A percentile compares a stretch with the other conserved stretches of the same genome.
Conservation (phyloP, 1,140 invertebrate species). For the Tachypleus tridentatus region DNA sequence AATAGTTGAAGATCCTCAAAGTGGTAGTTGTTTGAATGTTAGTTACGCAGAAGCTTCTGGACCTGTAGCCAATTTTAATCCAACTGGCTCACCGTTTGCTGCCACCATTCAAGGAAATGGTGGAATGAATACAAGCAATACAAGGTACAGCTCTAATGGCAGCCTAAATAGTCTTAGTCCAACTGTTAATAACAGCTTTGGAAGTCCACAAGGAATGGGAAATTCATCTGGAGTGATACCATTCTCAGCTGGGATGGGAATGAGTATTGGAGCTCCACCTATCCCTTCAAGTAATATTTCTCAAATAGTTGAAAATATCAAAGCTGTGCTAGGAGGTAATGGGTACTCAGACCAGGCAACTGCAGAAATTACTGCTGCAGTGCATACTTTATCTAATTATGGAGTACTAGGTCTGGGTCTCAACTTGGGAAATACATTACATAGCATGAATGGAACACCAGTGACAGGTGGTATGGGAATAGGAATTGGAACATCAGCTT, state of each 20-base stretch:
- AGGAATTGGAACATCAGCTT: slow-evolving; percentile 26
- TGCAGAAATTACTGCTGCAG: slow-evolving; percentile 77
- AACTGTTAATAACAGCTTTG: slow-evolving; percentile 25
- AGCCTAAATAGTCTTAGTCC: slow-evolving; percentile 28
- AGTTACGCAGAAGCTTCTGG: slow-evolving; percentile 91
- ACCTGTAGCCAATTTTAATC: slow-evolving; percentile 91
- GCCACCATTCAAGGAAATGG: slow-evolving; percentile 32
- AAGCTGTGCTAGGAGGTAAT: slow-evolving; percentile 62
- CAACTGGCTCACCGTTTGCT: slow-evolving; percentile 89
- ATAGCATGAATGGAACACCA: slow-evolving; percentile 19
- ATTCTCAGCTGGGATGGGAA: slow-evolving; percentile 19
- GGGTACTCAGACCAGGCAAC: slow-evolving; percentile 80
- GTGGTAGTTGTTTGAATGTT: slow-evolving; percentile 87
- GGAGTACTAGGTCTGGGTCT: slow-evolving; percentile 83
- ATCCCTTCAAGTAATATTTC: slow-evolving; percentile 41
- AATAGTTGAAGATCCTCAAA: slow-evolving; percentile 94
- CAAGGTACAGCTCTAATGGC: slow-evolving; percentile 26
- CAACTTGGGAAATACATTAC: slow-evolving; percentile 52
- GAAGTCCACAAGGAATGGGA: slow-evolving; percentile 18
- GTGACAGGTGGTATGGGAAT: slow-evolving; percentile 27
- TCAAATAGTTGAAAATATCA: slow-evolving; percentile 70
- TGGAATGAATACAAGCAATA: slow-evolving; percentile 24
- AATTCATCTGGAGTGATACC: slow-evolving; percentile 16
- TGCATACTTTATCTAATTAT: slow-evolving; percentile 84
- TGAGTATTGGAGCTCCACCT: slow-evolving; percentile 2